These are phyloP conservation scores for Aulostomus chinensis DNA, from an alignment of 2,797 vertebrate genomes.

Conservation along the genomic window DNA sequence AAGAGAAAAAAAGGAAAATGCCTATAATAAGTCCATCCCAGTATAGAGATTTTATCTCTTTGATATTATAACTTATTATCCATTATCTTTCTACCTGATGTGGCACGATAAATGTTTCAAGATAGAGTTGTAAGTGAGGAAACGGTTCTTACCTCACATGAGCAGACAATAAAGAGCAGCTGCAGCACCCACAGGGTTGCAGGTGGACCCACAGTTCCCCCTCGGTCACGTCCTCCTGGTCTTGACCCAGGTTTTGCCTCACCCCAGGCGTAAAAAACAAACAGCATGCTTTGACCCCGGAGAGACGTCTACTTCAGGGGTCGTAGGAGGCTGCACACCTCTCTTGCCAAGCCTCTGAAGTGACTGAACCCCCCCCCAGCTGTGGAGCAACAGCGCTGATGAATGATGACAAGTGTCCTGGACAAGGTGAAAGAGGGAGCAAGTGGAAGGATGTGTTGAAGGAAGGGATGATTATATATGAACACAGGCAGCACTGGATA, in stretches of 20 bases:
- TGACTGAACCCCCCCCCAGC: slow-evolving; percentile 21
- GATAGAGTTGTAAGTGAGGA: background rate
- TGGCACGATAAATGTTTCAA: no score
- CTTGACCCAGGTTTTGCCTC: slow-evolving; percentile 18
- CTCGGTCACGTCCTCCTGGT: slow-evolving; percentile 10
- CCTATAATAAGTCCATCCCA: background rate
- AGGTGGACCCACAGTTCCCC: slow-evolving; percentile 18
- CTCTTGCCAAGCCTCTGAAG: slow-evolving; percentile 2
- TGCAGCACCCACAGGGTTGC: slow-evolving; percentile 40
- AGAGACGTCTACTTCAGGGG: background rate
- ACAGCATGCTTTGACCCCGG: background rate
- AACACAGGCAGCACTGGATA: slow-evolving; percentile 6
- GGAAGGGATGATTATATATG: slow-evolving; percentile 24
- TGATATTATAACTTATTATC: background rate
- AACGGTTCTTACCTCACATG: slow-evolving; percentile 48
- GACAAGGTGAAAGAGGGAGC: slow-evolving; percentile 30
- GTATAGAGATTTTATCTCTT: no score
- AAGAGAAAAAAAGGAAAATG: slow-evolving; percentile 3
- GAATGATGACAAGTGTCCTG: slow-evolving; percentile 19
- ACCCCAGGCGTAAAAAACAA: background rate
- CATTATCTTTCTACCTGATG: background rate
- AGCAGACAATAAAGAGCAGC: slow-evolving; percentile 32
- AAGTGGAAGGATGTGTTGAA: slow-evolving; percentile 39
- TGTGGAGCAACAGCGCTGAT: slow-evolving; percentile 12
- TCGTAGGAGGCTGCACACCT: background rate